These are phyloP conservation scores for Nibea coibor DNA, from an alignment of 2,113 vertebrate genomes.

Conservation along the genomic window DNA sequence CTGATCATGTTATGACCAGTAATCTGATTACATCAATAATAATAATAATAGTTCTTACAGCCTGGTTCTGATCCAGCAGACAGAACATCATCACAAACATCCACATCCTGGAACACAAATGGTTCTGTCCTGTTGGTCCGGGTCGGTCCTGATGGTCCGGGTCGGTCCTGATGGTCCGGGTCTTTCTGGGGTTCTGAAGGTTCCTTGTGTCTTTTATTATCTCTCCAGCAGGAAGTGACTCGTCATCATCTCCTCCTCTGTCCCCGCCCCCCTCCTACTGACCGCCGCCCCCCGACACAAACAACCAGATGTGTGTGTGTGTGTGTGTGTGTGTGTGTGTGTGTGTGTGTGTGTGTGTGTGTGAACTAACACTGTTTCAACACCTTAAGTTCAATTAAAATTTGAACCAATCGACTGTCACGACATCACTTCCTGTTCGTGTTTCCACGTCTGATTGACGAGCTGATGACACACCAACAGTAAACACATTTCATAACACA, in stretches of 20 bases:
- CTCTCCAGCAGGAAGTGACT: conserved; percentile 36
- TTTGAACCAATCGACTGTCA: too few relatives aligned
- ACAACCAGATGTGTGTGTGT: neutral
- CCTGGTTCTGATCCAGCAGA: conserved; percentile 50
- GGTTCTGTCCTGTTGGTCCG: neutral
- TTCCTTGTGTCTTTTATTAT: conserved; percentile 40
- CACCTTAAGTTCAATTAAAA: too few relatives aligned
- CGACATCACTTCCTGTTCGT: too few relatives aligned
- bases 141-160: neutral
- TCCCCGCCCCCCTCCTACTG: conserved; percentile 32
- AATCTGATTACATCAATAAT: neutral
- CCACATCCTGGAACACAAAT: conserved; percentile 33
- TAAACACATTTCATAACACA: conserved; percentile 58
- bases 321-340: too few relatives aligned
- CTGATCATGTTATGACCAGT: neutral
- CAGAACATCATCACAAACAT: conserved; percentile 12
- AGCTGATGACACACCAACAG: conserved; percentile 13
- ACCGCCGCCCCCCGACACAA: conserved; percentile 5
- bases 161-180: neutral
- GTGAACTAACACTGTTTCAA: too few relatives aligned
- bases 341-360: too few relatives aligned
- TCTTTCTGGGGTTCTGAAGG: neutral
- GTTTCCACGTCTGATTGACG: too few relatives aligned
- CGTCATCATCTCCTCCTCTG: conserved; percentile 6
- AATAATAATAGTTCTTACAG: conserved; percentile 15